phyloP scores from a whole-genome alignment of 1,140 invertebrate genomes.

The Sminthurides bifidus region DNA sequence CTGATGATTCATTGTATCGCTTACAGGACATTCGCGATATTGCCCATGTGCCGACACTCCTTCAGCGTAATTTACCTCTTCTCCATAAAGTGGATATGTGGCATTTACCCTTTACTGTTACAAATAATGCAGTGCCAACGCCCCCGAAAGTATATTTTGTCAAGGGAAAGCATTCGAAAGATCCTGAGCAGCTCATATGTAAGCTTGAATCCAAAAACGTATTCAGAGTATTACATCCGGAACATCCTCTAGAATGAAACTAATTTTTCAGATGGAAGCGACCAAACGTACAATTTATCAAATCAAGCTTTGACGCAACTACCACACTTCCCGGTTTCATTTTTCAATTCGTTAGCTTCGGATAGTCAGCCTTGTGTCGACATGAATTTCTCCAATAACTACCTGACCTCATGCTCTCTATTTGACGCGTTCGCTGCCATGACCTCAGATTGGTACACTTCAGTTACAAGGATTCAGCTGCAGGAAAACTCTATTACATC shows the following conservation, averaged over 20 bases:
- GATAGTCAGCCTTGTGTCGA: too few relatives aligned
- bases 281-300: too few relatives aligned
- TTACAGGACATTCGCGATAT: slow-evolving; percentile 24
- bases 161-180: too few relatives aligned
- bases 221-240: too few relatives aligned
- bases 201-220: too few relatives aligned
- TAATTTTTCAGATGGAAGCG: too few relatives aligned
- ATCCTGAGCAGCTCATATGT: too few relatives aligned
- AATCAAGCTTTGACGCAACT: slow-evolving; percentile 1
- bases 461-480: slow-evolving; percentile 17
- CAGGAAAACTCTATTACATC: slow-evolving; percentile 22
- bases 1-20: not conserved
- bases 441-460: slow-evolving; percentile 7
- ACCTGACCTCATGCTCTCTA: slow-evolving; percentile 11
- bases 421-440: not conserved
- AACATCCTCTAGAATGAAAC: too few relatives aligned
- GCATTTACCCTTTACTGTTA: slow-evolving; percentile 14
- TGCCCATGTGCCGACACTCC: slow-evolving; percentile 20
- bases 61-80: slow-evolving; percentile 8
- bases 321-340: slow-evolving; percentile 10
- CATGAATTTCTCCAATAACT: slow-evolving; percentile 26
- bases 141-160: too few relatives aligned
- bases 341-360: not conserved
- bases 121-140: too few relatives aligned
- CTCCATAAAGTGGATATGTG: slow-evolving; percentile 21